Conservation (phyloP, 2,113 vertebrate genomes). For the Limanda limanda region DNA sequence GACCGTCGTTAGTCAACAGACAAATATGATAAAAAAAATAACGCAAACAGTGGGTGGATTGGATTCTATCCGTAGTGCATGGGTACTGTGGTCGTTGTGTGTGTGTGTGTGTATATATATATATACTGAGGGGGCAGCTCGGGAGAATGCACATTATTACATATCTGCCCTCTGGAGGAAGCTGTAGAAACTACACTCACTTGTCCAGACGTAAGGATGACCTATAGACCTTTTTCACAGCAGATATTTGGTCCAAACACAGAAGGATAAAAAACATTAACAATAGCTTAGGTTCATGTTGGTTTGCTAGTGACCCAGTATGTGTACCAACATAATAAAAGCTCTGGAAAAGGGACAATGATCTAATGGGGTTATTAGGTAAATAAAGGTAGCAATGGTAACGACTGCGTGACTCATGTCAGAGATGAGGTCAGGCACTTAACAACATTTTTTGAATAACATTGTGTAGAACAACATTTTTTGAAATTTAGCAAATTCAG, state of each 20-base stretch:
- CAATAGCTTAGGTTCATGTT: not conserved
- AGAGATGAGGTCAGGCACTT: not conserved
- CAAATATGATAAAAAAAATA: too few relatives aligned
- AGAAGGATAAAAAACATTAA: not conserved
- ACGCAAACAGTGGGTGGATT: too few relatives aligned
- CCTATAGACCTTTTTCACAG: not conserved
- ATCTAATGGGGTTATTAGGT: not conserved
- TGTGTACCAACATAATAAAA: not conserved
- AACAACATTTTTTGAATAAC: not conserved
- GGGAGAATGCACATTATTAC: not conserved
- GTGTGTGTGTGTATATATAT: not conserved
- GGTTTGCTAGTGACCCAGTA: not conserved
- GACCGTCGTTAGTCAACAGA: too few relatives aligned
- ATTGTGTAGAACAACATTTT: too few relatives aligned
- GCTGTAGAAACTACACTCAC: not conserved
- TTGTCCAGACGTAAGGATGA: not conserved
- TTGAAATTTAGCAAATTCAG: too few relatives aligned
- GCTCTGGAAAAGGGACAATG: not conserved
- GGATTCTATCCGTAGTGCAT: too few relatives aligned
- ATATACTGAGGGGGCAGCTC: not conserved
- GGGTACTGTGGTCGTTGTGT: too few relatives aligned
- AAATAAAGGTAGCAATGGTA: too few relatives aligned
- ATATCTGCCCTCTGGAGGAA: constrained; percentile 53
- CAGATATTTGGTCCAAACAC: not conserved
- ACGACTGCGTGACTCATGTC: not conserved